phyloP scores from a whole-genome alignment of 1,140 invertebrate genomes.

The Drosophila kepulauana region DNA sequence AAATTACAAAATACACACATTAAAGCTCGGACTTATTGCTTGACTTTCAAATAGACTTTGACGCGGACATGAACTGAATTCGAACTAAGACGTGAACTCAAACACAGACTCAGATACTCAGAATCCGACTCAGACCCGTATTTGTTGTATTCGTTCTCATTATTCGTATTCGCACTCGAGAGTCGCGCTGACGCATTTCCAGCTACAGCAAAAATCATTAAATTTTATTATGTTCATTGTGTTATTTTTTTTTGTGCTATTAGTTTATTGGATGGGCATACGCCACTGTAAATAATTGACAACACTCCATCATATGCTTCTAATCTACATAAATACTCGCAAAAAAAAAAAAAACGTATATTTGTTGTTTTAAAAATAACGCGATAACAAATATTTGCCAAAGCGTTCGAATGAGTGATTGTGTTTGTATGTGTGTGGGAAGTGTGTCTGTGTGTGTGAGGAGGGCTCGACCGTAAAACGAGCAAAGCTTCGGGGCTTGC shows the following conservation, averaged over 20 bases:
- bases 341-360: slow-evolving; percentile 8
- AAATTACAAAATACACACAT: slow-evolving; percentile 8
- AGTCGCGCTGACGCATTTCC: slow-evolving; percentile 12
- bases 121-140: background rate
- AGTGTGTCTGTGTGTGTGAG: slow-evolving; percentile 24
- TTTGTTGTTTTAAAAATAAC: slow-evolving; percentile 23
- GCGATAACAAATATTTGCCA: slow-evolving; percentile 35
- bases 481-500: slow-evolving; percentile 35
- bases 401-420: slow-evolving; percentile 15
- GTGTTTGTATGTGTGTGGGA: slow-evolving; percentile 7
- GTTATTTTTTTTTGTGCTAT: background rate
- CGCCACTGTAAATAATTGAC: slow-evolving; percentile 44
- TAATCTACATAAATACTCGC: slow-evolving; percentile 13
- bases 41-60: slow-evolving; percentile 30
- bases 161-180: background rate
- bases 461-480: slow-evolving; percentile 65
- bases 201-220: slow-evolving; percentile 26
- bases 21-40: slow-evolving; percentile 8
- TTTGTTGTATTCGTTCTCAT: no score
- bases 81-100: background rate
- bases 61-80: slow-evolving; percentile 6
- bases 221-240: background rate
- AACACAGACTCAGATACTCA: background rate
- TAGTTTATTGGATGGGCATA: slow-evolving; percentile 4
- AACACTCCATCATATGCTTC: slow-evolving; percentile 36